phyloP scores from a whole-genome alignment of 2,113 vertebrate genomes.

The Serilophus lunatus region DNA sequence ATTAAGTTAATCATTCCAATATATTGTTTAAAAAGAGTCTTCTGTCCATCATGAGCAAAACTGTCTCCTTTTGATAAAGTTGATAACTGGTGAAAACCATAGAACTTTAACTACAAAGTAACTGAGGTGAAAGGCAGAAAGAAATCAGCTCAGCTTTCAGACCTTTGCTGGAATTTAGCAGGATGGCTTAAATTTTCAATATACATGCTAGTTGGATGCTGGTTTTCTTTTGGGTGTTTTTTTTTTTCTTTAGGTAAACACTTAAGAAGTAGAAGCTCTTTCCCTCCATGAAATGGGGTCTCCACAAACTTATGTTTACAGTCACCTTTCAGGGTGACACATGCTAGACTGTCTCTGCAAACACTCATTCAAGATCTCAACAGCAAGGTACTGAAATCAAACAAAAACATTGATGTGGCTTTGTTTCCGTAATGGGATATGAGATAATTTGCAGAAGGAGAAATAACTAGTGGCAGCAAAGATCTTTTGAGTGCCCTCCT shows the following conservation, averaged over 20 bases:
- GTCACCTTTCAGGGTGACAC: background rate
- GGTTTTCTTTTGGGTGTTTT: background rate
- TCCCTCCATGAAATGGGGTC: background rate
- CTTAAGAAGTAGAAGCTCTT: background rate
- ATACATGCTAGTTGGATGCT: fast-evolving
- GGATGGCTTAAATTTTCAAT: background rate
- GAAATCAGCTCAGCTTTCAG: background rate
- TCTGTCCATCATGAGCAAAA: background rate
- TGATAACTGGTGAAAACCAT: background rate
- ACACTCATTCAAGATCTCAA: background rate
- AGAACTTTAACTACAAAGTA: background rate
- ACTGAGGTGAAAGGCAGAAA: background rate
- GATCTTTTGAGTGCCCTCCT: background rate
- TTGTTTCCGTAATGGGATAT: background rate
- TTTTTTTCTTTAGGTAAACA: background rate
- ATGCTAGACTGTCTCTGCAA: background rate
- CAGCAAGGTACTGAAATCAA: background rate
- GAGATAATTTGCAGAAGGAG: background rate
- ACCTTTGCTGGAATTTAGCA: background rate
- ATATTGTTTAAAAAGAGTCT: background rate
- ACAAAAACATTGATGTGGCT: background rate
- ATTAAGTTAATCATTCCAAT: background rate
- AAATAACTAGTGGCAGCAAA: background rate
- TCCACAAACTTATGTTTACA: background rate
- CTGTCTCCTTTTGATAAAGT: background rate